Conservation (phyloP, 2,797 vertebrate genomes). For the Hippopotamyrus pictus region DNA sequence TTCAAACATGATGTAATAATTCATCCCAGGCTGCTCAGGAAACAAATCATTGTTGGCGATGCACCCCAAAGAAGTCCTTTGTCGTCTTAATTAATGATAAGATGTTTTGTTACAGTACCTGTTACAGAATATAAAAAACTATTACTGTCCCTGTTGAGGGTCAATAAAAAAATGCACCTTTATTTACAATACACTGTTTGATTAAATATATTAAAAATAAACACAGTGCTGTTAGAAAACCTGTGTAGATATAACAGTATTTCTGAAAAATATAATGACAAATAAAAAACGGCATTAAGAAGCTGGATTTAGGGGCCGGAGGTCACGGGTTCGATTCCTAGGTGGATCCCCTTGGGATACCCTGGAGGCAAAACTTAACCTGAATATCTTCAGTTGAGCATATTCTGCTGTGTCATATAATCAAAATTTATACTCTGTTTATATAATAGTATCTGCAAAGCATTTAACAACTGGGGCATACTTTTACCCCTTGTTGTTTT, state of each 20-base stretch:
- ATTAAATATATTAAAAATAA: not conserved
- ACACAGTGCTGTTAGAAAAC: not conserved
- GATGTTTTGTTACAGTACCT: not conserved
- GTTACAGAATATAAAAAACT: conserved; percentile 1
- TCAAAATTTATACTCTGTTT: conserved; percentile 7
- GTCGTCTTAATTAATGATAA: not conserved
- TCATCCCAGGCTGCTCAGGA: not conserved
- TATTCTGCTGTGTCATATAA: not conserved
- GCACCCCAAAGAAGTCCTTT: not conserved
- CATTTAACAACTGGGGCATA: not conserved
- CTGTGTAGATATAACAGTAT: not conserved
- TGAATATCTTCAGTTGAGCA: not conserved
- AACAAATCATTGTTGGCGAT: not conserved
- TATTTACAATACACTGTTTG: not conserved
- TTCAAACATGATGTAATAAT: not conserved
- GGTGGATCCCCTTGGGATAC: not conserved
- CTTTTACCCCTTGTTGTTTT: not conserved
- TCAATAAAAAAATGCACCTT: not conserved
- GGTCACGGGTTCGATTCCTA: not conserved
- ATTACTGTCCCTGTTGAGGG: not conserved
- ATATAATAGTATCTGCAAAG: not conserved
- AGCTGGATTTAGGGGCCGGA: not conserved
- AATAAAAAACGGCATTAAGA: not conserved
- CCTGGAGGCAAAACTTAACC: not conserved
- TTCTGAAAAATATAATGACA: not conserved